phyloP scores from a whole-genome alignment of 2,113 vertebrate species.

The Neogale vison region DNA sequence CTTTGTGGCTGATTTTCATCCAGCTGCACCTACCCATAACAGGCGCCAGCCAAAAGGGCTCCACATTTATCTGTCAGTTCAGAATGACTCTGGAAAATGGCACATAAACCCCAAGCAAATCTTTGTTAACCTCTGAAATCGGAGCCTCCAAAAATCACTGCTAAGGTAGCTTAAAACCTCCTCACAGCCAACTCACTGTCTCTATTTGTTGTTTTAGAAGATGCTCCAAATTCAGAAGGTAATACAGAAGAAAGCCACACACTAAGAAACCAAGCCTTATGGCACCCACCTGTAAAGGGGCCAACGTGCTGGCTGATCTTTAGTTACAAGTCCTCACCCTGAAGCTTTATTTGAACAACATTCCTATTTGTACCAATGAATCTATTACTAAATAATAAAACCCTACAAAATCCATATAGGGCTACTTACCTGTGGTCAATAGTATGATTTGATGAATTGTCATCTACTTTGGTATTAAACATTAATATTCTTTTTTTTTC shows the following conservation, averaged over 20 bases:
- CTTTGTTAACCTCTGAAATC: constrained; percentile 53
- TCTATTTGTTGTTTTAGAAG: constrained; percentile 9
- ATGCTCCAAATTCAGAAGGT: constrained; percentile 10
- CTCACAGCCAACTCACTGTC: not conserved
- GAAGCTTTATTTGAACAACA: not conserved
- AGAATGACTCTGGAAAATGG: constrained; percentile 55
- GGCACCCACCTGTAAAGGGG: not conserved
- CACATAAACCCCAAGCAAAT: not conserved
- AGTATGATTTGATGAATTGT: not conserved
- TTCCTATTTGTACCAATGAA: not conserved
- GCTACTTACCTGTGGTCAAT: not conserved
- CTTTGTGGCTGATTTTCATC: constrained; percentile 69
- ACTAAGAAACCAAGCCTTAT: not conserved
- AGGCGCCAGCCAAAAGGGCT: not conserved
- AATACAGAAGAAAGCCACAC: not conserved
- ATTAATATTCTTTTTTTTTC: constrained; percentile 30
- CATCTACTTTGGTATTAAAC: constrained; percentile 28
- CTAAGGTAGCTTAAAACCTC: not conserved
- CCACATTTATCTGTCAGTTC: not conserved
- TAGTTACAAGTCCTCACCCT: not conserved
- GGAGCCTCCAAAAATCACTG: constrained; percentile 26
- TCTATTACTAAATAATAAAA: constrained; percentile 16
- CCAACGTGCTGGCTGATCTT: too few species aligned
- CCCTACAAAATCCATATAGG: not conserved
- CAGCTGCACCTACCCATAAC: constrained; percentile 69